Evolutionary conservation across 1,140 invertebrate genomes (phyloP), one percentile per base, ranked within the genome.

Genomic region (Radopholus similis): DNA sequence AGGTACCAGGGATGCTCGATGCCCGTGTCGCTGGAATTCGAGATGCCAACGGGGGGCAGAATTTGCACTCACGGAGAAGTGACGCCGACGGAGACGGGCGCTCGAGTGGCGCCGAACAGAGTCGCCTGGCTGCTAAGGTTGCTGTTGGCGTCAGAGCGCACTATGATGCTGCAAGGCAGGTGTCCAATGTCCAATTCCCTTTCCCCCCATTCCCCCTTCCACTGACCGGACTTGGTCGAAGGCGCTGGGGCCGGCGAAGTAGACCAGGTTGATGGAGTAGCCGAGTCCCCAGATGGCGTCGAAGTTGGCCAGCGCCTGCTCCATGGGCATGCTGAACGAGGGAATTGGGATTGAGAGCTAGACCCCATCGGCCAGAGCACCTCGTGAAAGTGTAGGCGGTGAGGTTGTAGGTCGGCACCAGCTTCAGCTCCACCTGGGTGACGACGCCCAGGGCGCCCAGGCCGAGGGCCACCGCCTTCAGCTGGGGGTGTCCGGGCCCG

Each of bases 401-500:
- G 30, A 56, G 18, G 18, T 56, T 56, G 38, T 4, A 56, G 18
- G 2, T 63, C 18, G 59, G 59, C 38, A 49, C 44, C 44, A 47
- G 26, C 5, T 47, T 1, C 44, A 47, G 44, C 44, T 47, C 44
- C 5, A 47, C 5, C 26, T 47, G n/a, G 44, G 44, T 47, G 44
- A 49, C n/a, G 44, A 49, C n/a, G 9, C 44, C n/a, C n/a, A n/a
- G n/a, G n/a, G n/a, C n/a, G n/a, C n/a, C n/a, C n/a, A n/a, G n/a
- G n/a, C n/a, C n/a, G 18, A 13, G 15, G 9, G 44, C 44, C 18
- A 49, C 44, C 18, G 44, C 44, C 9, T n/a, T 9, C 44, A 49
- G 15, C 26, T 49, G 18, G 44, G 44, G 1, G 26, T 23, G 18
- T 6, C 26, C 15, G 18, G 44, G 44, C 18, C 44, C 44, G 26